These are phyloP conservation scores for Nomada flava DNA, from an alignment of 2,888 invertebrate species.

Conservation along the genomic window DNA sequence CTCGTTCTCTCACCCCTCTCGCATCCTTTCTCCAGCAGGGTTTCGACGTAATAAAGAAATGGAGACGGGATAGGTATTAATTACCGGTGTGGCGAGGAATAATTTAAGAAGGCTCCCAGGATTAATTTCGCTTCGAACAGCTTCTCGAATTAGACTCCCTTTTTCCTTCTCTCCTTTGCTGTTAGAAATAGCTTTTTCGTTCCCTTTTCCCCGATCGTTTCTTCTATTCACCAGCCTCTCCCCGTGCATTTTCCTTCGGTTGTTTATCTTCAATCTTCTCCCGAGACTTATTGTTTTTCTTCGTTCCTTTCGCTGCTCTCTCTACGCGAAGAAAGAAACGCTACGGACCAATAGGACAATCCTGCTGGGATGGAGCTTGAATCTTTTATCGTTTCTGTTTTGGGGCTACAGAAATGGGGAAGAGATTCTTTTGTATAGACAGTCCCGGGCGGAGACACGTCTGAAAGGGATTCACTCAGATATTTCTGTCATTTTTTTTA, in stretches of 20 bases:
- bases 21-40: not conserved
- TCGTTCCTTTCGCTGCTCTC: not conserved
- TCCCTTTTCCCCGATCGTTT: conserved; percentile 1
- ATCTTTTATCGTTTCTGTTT: conserved; percentile 32
- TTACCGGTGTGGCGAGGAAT: conserved; percentile 41
- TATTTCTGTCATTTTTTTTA: not conserved
- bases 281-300: conserved; percentile 29
- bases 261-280: conserved; percentile 42
- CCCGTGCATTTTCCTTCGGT: conserved; percentile 28
- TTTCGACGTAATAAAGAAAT: conserved; percentile 33
- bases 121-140: conserved; percentile 44
- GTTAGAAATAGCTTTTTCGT: not conserved
- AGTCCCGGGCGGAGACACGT: not conserved
- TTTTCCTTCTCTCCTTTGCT: not conserved
- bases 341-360: conserved; percentile 13
- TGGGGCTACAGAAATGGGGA: not conserved
- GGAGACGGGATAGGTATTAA: conserved; percentile 53
- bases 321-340: not conserved
- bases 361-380: conserved; percentile 13
- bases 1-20: not conserved
- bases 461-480: not conserved
- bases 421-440: conserved; percentile 7
- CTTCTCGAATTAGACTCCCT: conserved; percentile 45
- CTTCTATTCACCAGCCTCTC: conserved; percentile 7
- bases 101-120: conserved; percentile 47